Base-by-base conservation (phyloP, 1,140 invertebrate genomes). In the Drosophila setifemur region DNA sequence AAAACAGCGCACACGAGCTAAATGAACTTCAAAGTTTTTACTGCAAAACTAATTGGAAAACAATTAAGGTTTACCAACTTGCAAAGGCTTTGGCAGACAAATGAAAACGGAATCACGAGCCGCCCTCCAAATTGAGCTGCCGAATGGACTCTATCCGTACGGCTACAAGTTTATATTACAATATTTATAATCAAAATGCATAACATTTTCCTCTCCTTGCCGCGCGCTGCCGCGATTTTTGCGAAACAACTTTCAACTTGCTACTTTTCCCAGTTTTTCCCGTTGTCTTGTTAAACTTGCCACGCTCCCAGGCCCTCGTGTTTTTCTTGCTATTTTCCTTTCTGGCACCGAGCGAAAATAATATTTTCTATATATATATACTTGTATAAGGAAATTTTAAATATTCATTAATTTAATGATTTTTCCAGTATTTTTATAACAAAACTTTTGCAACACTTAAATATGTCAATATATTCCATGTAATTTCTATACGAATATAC, bases 21-120 rank as follows among this genome's bases (percentile, higher is more conserved):
- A 75, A 81, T 79, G 70, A 79, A 79, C 76, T 79, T 81, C 67
- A 75, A 81, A 79, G 57, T 81, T 79, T 78, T 70, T 68, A 29
- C 60, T 55, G 43, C 52, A 45, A 49, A 70, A 53, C 78, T 77
- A 83, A 82, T 82, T 82, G 55, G 73, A 77, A 83, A 82, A 82
- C 73, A 82, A 83, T 82, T 73, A 83, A 57, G 61, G 69, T 58
- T 72, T 47, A 40, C 57, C 42, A 47, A 64, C 60, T 63, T 63
- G 39, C 60, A 48, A 63, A 39, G 60, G 57, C 57, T 39, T n/a
- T 48, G 23, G 11, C 18, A 48, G 40, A 61, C 60, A 39, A 64
- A 64, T 64, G 60, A 63, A 40, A 64, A 25, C 57, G 57, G 57
- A 48, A 39, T 64, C 53, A 57, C 50, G 29, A 9, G 7, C 18